Evolutionary conservation across 1,140 invertebrate species (phyloP).

Genomic region (Nomia melanderi): DNA sequence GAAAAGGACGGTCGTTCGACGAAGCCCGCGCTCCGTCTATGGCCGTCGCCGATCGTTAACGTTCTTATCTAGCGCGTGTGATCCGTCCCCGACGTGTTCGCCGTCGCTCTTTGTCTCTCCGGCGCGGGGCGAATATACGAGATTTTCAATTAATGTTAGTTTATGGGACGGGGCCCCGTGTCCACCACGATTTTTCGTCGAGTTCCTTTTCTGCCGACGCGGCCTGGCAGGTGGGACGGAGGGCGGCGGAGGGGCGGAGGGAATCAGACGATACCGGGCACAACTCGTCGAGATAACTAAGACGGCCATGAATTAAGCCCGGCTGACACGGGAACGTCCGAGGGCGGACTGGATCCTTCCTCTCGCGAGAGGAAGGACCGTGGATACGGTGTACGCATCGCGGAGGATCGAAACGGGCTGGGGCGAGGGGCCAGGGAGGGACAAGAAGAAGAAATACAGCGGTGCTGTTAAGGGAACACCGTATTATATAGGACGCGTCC

Average conservation of each 20-base stretch:
- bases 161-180: slow-evolving; percentile 51
- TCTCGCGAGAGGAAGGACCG: slow-evolving; percentile 24
- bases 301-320: slow-evolving; percentile 59
- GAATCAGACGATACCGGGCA: slow-evolving; percentile 36
- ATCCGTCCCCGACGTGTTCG: background rate
- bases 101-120: slow-evolving; percentile 16
- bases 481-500: slow-evolving; percentile 10
- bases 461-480: slow-evolving; percentile 33
- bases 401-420: background rate
- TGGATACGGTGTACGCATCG: background rate
- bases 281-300: slow-evolving; percentile 56
- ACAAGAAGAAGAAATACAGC: slow-evolving; percentile 40
- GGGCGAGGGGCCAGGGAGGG: background rate
- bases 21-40: background rate
- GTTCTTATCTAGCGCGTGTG: background rate
- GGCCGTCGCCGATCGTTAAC: slow-evolving; percentile 3
- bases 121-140: slow-evolving; percentile 33
- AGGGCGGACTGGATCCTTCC: slow-evolving; percentile 48
- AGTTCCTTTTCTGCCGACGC: slow-evolving; percentile 47
- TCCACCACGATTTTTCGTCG: slow-evolving; percentile 16
- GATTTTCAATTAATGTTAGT: slow-evolving; percentile 67
- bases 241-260: background rate
- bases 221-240: too few relatives aligned
- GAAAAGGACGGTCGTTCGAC: background rate
- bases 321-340: slow-evolving; percentile 44